These are phyloP conservation scores for Heteromyza rotundicornis DNA, from an alignment of 2,888 invertebrate genomes.

Conservation along the genomic window DNA sequence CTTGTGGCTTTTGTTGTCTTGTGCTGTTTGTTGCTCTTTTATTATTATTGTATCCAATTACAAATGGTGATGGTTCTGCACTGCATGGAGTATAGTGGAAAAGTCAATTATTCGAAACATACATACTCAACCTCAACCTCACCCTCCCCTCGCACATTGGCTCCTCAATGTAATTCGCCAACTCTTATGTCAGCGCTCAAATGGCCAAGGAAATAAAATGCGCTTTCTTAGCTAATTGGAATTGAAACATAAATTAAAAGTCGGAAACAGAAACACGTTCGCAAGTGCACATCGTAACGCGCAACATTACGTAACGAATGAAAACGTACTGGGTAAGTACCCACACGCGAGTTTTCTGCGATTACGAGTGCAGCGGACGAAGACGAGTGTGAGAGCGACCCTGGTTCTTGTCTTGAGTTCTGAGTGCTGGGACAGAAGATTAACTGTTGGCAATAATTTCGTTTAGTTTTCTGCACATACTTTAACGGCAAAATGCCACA, in stretches of 20 bases:
- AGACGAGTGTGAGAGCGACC: not conserved
- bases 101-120: slow-evolving; percentile 4
- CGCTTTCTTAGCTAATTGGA: slow-evolving; percentile 58
- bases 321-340: slow-evolving; percentile 26
- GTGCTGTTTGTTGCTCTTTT: not conserved
- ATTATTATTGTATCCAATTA: slow-evolving; percentile 6
- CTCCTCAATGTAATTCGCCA: not conserved
- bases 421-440: slow-evolving; percentile 48
- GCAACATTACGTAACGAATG: slow-evolving; percentile 6
- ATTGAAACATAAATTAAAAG: slow-evolving; percentile 63
- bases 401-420: slow-evolving; percentile 33
- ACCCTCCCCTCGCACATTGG: not conserved
- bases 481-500: slow-evolving; percentile 10
- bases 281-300: slow-evolving; percentile 7
- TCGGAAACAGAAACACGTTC: slow-evolving; percentile 46
- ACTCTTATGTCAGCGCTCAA: slow-evolving; percentile 14
- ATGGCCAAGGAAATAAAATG: slow-evolving; percentile 42
- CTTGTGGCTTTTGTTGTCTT: not conserved
- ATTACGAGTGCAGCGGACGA: slow-evolving; percentile 25
- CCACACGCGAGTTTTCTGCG: slow-evolving; percentile 4
- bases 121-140: no score
- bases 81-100: not conserved
- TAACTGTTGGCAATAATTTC: slow-evolving; percentile 59
- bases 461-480: slow-evolving; percentile 17
- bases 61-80: not conserved